Percentiles rank a stretch among this genome's conserved stretches.
phyloP scores from a whole-genome alignment of 2,888 invertebrate species.

The Enchytraeus crypticus region DNA sequence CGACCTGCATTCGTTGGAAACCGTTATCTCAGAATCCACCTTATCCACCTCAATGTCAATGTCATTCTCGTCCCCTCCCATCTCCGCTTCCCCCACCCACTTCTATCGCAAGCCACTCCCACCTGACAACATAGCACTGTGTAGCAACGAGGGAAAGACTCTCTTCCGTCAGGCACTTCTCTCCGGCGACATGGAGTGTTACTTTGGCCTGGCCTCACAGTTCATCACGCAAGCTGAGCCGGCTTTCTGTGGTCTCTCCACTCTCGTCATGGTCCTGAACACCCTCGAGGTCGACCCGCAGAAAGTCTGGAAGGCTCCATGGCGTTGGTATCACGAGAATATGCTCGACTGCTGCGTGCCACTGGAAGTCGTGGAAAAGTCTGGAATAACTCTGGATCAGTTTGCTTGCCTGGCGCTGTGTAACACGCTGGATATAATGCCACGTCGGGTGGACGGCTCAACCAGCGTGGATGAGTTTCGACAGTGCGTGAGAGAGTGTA shows the following conservation, averaged over 20 bases:
- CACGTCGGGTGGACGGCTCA: conserved; percentile 18
- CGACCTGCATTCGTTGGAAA: too few relatives aligned
- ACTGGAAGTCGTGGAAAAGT: conserved; percentile 33
- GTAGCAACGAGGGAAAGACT: conserved; percentile 41
- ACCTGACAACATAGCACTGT: conserved; percentile 42
- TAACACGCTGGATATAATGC: conserved; percentile 37
- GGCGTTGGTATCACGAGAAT: conserved; percentile 50
- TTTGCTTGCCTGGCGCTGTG: conserved; percentile 46
- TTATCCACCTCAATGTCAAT: too few relatives aligned
- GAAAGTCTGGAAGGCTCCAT: conserved; percentile 27
- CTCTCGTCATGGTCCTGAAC: conserved; percentile 47
- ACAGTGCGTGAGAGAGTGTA: conserved; percentile 23
- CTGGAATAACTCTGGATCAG: conserved; percentile 44
- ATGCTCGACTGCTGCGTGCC: conserved; percentile 50
- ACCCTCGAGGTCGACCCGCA: conserved; percentile 36
- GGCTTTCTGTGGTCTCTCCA: conserved; percentile 49
- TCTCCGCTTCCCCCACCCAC: conserved; percentile 6
- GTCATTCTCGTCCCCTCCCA: not conserved
- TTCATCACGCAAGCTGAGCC: conserved; percentile 50
- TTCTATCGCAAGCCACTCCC: conserved; percentile 44
- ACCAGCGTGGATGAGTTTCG: conserved; percentile 26
- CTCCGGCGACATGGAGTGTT: conserved; percentile 42
- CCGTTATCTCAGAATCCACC: too few relatives aligned
- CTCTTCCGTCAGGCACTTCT: conserved; percentile 42
- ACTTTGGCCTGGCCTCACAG: conserved; percentile 47